Conservation (phyloP, 1,140 invertebrate genomes). For the Belonocnema kinseyi region DNA sequence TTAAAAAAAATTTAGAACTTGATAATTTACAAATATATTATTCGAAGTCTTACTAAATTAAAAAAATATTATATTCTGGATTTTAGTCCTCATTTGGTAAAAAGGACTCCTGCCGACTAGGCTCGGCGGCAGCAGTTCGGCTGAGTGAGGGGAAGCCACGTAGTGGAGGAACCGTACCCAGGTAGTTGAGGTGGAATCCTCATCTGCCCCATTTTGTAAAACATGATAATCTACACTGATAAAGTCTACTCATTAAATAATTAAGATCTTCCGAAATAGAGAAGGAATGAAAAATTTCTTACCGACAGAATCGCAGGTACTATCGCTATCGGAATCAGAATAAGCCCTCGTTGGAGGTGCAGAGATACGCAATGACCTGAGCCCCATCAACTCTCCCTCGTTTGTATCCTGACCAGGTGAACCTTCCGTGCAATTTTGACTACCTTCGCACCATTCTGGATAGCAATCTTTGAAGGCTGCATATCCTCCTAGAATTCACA, state of each 20-base stretch:
- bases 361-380: conserved; percentile 85
- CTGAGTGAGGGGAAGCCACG: too few species aligned
- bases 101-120: too few species aligned
- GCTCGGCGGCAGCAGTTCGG: too few species aligned
- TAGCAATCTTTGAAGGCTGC: conserved; percentile 86
- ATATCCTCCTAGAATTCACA: conserved; percentile 86
- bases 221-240: too few species aligned
- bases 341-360: conserved; percentile 78
- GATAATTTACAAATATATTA: too few species aligned
- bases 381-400: conserved; percentile 77
- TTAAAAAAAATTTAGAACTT: too few species aligned
- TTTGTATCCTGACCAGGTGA: conserved; percentile 68
- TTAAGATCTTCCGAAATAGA: not conserved
- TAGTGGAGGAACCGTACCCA: too few species aligned
- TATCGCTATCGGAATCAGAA: conserved; percentile 81
- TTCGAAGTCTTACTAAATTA: too few species aligned
- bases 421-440: conserved; percentile 65
- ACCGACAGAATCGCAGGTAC: conserved; percentile 79
- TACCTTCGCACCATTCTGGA: conserved; percentile 91
- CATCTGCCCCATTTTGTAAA: too few species aligned
- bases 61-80: too few species aligned
- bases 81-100: too few species aligned
- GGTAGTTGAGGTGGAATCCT: too few species aligned
- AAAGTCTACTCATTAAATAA: not conserved
- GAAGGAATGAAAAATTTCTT: conserved; percentile 36